Conservation (phyloP, 2,113 vertebrate species). For the Furnarius figulus region DNA sequence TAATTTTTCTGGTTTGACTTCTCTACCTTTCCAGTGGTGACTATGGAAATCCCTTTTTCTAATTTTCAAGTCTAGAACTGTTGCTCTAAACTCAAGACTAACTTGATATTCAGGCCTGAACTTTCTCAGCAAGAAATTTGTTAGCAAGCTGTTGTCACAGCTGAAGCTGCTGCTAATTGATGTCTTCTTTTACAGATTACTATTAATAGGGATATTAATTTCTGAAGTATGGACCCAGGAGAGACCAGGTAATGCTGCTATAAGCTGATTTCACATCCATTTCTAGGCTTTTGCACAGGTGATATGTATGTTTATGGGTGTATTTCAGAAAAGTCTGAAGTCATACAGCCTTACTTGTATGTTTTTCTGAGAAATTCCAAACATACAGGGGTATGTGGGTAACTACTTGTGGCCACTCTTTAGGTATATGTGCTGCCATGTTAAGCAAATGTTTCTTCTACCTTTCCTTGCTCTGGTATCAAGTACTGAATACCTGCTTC, state of each 20-base stretch:
- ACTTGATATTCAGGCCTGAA: background rate
- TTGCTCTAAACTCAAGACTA: background rate
- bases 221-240: background rate
- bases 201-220: background rate
- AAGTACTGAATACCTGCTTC: background rate
- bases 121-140: background rate
- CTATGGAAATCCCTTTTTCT: fast-evolving
- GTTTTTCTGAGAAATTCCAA: background rate
- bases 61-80: fast-evolving
- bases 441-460: background rate
- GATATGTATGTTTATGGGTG: background rate
- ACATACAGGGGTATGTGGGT: fast-evolving
- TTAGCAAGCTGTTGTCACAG: background rate
- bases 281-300: background rate
- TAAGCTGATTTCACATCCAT: fast-evolving
- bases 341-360: fast-evolving
- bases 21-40: background rate
- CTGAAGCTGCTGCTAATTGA: background rate
- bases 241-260: background rate
- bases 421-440: background rate
- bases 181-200: background rate
- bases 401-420: background rate
- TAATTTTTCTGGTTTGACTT: fast-evolving
- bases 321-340: background rate
- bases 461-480: background rate